Percentiles rank a stretch among this genome's conserved stretches.
These are phyloP conservation scores for Stenurella melanura DNA, from an alignment of 2,888 invertebrate genomes.

Conservation along the genomic window DNA sequence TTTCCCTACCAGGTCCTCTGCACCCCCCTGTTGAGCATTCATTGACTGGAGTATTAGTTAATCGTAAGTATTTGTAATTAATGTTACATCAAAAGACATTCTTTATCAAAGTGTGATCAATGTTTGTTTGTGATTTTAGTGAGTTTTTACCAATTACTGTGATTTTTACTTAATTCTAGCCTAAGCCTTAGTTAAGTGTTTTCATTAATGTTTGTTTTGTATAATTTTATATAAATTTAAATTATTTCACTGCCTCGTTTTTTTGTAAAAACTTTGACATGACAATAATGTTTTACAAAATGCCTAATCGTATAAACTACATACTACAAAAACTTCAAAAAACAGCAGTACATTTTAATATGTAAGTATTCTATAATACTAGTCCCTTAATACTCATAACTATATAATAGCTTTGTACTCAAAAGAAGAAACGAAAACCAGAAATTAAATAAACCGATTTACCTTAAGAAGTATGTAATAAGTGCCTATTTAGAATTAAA, in stretches of 20 bases:
- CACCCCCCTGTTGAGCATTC: too few relatives aligned
- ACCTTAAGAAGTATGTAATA: constrained; percentile 4
- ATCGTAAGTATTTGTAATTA: constrained; percentile 25
- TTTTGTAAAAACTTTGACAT: constrained; percentile 44
- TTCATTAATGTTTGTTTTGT: constrained; percentile 28
- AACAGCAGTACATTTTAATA: constrained; percentile 40
- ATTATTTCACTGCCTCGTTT: constrained; percentile 54
- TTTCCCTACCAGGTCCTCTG: too few relatives aligned
- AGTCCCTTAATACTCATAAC: constrained; percentile 53
- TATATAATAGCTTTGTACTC: constrained; percentile 52
- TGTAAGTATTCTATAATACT: constrained; percentile 51
- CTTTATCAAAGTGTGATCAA: constrained; percentile 38
- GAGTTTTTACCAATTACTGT: constrained; percentile 55
- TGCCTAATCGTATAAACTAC: constrained; percentile 36
- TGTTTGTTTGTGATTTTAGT: constrained; percentile 49
- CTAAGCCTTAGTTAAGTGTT: constrained; percentile 46
- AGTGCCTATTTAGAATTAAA: constrained; percentile 35
- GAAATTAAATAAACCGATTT: constrained; percentile 48
- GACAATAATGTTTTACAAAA: constrained; percentile 54
- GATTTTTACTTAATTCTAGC: constrained; percentile 50
- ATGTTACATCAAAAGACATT: constrained; percentile 18
- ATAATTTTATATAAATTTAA: constrained; percentile 29
- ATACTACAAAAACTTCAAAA: constrained; percentile 34
- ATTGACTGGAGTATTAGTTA: too few relatives aligned
- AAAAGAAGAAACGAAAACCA: constrained; percentile 39